Conservation (phyloP, 2,797 vertebrate genomes). For the Adelosebastes latens region DNA sequence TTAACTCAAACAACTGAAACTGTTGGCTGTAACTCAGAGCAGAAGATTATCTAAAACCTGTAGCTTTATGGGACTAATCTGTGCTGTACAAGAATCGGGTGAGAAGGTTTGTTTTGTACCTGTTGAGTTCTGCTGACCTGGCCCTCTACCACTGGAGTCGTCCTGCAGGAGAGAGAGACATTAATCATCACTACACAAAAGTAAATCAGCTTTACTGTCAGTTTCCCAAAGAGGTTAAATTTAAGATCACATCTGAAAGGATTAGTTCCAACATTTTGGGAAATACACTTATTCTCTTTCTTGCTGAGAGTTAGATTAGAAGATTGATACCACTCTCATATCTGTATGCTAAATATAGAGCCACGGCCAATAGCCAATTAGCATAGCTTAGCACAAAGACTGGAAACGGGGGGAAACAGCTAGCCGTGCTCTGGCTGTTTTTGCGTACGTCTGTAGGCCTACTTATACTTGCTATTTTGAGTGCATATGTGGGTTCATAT, state of each 20-base stretch:
- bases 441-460: too few species aligned
- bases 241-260: background rate
- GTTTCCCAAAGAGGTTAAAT: background rate
- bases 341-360: background rate
- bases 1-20: background rate
- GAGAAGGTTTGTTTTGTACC: slow-evolving; percentile 65
- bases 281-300: background rate
- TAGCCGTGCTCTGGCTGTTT: background rate
- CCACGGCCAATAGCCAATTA: background rate
- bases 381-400: background rate
- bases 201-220: background rate
- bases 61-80: background rate
- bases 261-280: background rate
- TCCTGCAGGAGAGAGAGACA: slow-evolving; percentile 80
- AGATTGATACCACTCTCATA: background rate
- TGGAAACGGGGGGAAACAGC: background rate
- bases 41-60: background rate
- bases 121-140: slow-evolving; percentile 90
- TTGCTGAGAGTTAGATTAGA: background rate
- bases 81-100: background rate
- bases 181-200: background rate
- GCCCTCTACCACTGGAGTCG: slow-evolving; percentile 82
- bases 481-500: too few species aligned
- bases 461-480: too few species aligned
- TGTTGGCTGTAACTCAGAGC: too few species aligned